phyloP scores from a whole-genome alignment of 2,113 vertebrate species.

The Suncus etruscus region DNA sequence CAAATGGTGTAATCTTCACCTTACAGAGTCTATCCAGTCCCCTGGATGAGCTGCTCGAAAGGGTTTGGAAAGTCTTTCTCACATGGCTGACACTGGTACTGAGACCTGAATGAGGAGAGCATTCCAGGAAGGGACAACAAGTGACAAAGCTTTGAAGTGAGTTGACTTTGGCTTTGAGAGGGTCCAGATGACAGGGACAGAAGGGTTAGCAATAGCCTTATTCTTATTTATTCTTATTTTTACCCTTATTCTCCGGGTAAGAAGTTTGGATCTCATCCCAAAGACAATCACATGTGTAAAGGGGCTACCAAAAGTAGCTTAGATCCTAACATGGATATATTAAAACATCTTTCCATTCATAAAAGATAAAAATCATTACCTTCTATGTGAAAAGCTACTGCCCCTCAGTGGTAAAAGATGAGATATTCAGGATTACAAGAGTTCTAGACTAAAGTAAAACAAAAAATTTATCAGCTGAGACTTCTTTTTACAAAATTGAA shows the following conservation, averaged over 20 bases:
- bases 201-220: too few relatives aligned
- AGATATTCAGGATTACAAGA: slow-evolving; percentile 13
- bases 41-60: too few relatives aligned
- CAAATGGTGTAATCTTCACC: too few relatives aligned
- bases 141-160: too few relatives aligned
- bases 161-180: too few relatives aligned
- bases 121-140: too few relatives aligned
- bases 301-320: slow-evolving; percentile 24
- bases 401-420: slow-evolving; percentile 41
- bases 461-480: background rate
- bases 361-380: background rate
- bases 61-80: too few relatives aligned
- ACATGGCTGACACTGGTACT: too few relatives aligned
- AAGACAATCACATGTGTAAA: background rate
- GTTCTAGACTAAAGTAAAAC: slow-evolving; percentile 30
- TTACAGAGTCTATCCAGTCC: too few relatives aligned
- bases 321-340: background rate
- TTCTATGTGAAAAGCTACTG: slow-evolving; percentile 74
- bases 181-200: too few relatives aligned
- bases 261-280: background rate
- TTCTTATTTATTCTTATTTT: too few relatives aligned
- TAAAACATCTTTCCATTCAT: slow-evolving; percentile 22
- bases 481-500: background rate
- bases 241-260: background rate
- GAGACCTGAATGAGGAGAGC: too few relatives aligned